Conservation (phyloP, 1,140 invertebrate genomes). For the Bursaphelenchus mucronatus region DNA sequence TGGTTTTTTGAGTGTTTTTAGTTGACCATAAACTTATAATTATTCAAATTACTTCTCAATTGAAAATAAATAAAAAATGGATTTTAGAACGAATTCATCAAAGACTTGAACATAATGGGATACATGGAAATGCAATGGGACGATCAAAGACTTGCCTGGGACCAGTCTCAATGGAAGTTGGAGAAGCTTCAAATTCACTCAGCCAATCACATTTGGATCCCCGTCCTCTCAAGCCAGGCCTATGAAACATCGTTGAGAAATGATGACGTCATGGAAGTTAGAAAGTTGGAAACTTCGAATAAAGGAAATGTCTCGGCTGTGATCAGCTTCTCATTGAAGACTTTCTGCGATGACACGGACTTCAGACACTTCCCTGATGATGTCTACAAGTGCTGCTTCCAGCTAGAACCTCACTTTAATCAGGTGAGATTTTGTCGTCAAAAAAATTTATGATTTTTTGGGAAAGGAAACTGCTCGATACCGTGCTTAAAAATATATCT, state of each 20-base stretch:
- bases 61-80: neutral
- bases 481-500: too few species aligned
- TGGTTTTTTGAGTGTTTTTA: too few species aligned
- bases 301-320: slow-evolving; percentile 55
- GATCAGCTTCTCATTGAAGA: slow-evolving; percentile 51
- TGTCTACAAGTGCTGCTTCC: slow-evolving; percentile 60
- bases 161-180: slow-evolving; percentile 50
- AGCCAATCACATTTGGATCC: slow-evolving; percentile 33
- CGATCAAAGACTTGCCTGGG: slow-evolving; percentile 53
- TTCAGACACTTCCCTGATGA: slow-evolving; percentile 57
- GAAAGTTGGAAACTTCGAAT: slow-evolving; percentile 45
- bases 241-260: slow-evolving; percentile 49
- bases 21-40: neutral
- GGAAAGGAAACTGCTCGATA: too few species aligned
- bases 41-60: slow-evolving; percentile 1
- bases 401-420: slow-evolving; percentile 52
- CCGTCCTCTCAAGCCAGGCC: slow-evolving; percentile 6
- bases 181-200: slow-evolving; percentile 52
- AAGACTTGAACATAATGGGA: slow-evolving; percentile 55
- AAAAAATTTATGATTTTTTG: slow-evolving; percentile 7
- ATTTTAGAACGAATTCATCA: slow-evolving; percentile 59
- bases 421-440: slow-evolving; percentile 21
- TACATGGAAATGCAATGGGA: slow-evolving; percentile 55
- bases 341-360: slow-evolving; percentile 58
- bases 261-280: slow-evolving; percentile 56